phyloP scores from a whole-genome alignment of 2,888 invertebrate genomes.

The Melanostoma mellinum region DNA sequence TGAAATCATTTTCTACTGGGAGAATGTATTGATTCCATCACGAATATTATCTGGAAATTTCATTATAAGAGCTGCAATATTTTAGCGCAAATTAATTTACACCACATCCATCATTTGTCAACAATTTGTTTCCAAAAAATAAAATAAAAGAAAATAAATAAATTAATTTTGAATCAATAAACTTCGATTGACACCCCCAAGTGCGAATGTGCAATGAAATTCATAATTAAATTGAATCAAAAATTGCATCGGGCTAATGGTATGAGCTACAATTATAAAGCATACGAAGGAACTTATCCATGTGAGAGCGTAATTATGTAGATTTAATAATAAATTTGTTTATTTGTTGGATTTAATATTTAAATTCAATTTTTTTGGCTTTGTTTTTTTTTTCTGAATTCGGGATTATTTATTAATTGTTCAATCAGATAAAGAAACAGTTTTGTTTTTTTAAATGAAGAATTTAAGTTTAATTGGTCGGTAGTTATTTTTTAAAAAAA shows the following conservation, averaged over 20 bases:
- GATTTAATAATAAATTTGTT: no score
- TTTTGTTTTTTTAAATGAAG: no score
- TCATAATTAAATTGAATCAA: constrained; percentile 41
- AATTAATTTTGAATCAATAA: constrained; percentile 66
- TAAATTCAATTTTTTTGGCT: no score
- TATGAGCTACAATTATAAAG: no score
- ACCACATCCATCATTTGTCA: neutral
- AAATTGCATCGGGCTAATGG: neutral
- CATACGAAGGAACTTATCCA: no score
- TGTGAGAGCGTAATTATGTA: no score
- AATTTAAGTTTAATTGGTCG: no score
- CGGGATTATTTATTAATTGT: no score
- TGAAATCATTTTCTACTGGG: constrained; percentile 18
- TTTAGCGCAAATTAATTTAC: neutral
- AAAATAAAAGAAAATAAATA: neutral
- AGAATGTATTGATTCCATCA: constrained; percentile 30
- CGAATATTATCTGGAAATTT: constrained; percentile 24
- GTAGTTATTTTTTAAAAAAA: neutral
- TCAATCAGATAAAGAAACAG: no score
- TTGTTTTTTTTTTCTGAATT: no score
- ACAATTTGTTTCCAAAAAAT: neutral
- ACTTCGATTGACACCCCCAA: constrained; percentile 21
- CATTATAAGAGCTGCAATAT: constrained; percentile 17
- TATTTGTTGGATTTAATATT: no score
- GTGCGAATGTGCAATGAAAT: constrained; percentile 41